Percentiles rank a stretch among this genome's conserved stretches.
These are phyloP conservation scores for Dolichotis patagonum DNA, from an alignment of 2,113 vertebrate genomes.

Conservation along the genomic window DNA sequence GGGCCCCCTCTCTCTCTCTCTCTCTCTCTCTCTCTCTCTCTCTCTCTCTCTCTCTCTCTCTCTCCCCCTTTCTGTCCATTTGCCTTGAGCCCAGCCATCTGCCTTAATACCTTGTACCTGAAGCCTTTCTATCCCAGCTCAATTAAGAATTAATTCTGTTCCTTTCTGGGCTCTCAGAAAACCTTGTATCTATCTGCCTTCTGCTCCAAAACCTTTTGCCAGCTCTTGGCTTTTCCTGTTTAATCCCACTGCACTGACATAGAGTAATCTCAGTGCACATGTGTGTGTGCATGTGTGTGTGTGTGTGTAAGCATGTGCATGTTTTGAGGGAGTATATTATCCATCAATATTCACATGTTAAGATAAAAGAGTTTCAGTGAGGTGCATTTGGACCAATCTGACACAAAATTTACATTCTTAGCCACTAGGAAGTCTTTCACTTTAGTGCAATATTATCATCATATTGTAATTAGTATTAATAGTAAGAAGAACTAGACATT, in stretches of 20 bases:
- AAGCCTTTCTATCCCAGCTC: not conserved
- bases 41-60: not conserved
- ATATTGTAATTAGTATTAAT: not conserved
- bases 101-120: not conserved
- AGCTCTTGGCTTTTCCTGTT: not conserved
- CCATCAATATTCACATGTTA: not conserved
- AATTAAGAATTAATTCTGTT: not conserved
- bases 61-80: not conserved
- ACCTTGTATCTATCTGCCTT: not conserved
- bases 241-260: not conserved
- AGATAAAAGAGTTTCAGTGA: not conserved
- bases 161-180: not conserved
- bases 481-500: slow-evolving; percentile 5
- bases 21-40: no score
- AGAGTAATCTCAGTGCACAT: not conserved
- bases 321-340: not conserved
- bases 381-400: not conserved
- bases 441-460: not conserved
- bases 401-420: slow-evolving; percentile 2
- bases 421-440: not conserved
- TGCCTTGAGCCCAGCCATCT: not conserved
- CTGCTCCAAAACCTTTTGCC: not conserved
- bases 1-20: no score
- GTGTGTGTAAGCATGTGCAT: not conserved
- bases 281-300: not conserved